Percentiles rank a stretch among this genome's conserved stretches.
Evolutionary conservation across 2,797 vertebrate genomes (phyloP).

Genomic region (Eulemur albifrons): DNA sequence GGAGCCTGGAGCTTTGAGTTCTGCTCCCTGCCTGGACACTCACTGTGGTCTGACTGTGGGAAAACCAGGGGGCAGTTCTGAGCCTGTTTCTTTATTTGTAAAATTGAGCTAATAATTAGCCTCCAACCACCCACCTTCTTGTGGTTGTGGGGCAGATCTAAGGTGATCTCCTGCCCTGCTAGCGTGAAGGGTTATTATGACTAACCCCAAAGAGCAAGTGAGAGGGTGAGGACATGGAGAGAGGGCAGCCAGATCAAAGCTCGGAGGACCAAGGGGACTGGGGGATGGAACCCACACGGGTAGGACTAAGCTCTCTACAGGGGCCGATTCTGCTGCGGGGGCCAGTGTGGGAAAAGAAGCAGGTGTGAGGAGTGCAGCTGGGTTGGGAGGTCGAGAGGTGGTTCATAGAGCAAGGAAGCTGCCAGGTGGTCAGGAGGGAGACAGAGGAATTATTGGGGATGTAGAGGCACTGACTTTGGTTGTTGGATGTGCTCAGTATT

Average conservation of each 20-base stretch:
- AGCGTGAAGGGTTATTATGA: conserved; percentile 9
- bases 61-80: conserved; percentile 1
- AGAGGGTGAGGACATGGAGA: not conserved
- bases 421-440: no score
- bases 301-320: not conserved
- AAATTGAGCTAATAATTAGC: conserved; percentile 42
- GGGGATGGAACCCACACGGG: not conserved
- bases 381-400: accelerated
- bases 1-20: not conserved
- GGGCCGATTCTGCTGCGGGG: not conserved
- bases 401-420: not conserved
- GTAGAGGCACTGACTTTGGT: not conserved
- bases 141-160: conserved; percentile 27
- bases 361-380: no score
- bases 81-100: conserved; percentile 55
- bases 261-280: not conserved
- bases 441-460: not conserved
- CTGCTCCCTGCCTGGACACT: not conserved
- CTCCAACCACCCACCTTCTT: not conserved
- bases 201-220: not conserved
- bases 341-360: not conserved
- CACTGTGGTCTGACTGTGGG: not conserved
- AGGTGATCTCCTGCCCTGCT: conserved; percentile 20
- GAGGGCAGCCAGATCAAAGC: not conserved
- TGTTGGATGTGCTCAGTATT: not conserved